A percentile compares a stretch with the other conserved stretches of the same genome.
Conservation (phyloP, 1,140 invertebrate species). For the Anthonomus grandis region DNA sequence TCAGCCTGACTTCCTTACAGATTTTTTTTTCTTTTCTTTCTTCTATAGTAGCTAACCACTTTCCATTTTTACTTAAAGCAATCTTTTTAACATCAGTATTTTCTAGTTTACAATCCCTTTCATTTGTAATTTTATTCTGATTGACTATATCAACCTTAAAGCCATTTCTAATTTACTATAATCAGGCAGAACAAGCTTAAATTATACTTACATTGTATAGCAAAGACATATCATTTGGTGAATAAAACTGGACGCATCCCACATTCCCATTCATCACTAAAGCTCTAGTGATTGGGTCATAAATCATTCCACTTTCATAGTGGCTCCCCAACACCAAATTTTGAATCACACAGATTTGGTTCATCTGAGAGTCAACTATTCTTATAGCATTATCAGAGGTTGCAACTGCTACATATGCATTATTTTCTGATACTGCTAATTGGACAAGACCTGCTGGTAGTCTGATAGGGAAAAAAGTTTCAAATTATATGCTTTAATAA, state of each 20-base stretch:
- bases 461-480: conserved; percentile 4
- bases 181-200: not conserved
- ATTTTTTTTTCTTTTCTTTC: conserved; percentile 57
- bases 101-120: conserved; percentile 56
- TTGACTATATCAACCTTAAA: conserved; percentile 71
- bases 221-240: conserved; percentile 61
- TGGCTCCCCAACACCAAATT: conserved; percentile 62
- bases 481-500: too few relatives aligned
- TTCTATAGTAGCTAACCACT: conserved; percentile 80
- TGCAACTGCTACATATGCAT: conserved; percentile 62
- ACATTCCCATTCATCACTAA: conserved; percentile 73
- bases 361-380: conserved; percentile 60
- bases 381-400: conserved; percentile 74
- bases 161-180: conserved; percentile 11
- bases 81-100: conserved; percentile 69
- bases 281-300: conserved; percentile 64
- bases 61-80: conserved; percentile 62
- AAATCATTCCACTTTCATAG: conserved; percentile 62
- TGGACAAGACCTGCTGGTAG: conserved; percentile 67
- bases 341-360: conserved; percentile 61
- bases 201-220: conserved; percentile 69
- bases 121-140: conserved; percentile 68
- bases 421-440: conserved; percentile 64
- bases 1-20: conserved; percentile 64
- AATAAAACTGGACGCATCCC: conserved; percentile 81